Base-by-base conservation (phyloP, 2,113 vertebrate genomes). In the Datnioides undecimradiatus region DNA sequence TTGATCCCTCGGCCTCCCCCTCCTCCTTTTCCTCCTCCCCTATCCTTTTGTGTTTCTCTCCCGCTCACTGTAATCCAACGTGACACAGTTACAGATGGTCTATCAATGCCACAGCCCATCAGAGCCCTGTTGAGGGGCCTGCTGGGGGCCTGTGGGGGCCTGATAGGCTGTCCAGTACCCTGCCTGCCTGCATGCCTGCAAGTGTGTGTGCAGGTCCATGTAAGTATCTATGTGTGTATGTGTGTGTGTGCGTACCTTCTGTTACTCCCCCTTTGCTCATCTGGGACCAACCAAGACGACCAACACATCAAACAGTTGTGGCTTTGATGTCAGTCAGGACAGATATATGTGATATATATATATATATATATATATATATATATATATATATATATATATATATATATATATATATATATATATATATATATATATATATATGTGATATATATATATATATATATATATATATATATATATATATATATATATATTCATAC, bases 81-180 rank as follows among this genome's bases (percentile, higher is more conserved):
- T 95, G 94, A 95, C 95, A 95, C 94, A 96, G 94, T 96, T 94
- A 92, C 94, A 94, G 94, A 96, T 96, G 95, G 94, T 93, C 93
- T 95, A 94, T 95, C 94, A 93, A 91, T 95, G 94, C 94, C 94
- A 86, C 92, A 93, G 93, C 92, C 94, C 93, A 93, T 94, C 77
- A 93, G 90, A 92, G 94, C 92, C 86, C 91, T 93, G 92, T 93
- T 94, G 93, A 95, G 93, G 95, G 93, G 85, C 79, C 73, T 78
- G 78, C 51, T 72, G 71, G 80, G 87, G 83, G 81, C 77, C 79
- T 80, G 51, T 63, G 57, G 84, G 84, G 82, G 75, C 70, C 69
- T 72, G 74, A 78, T 95, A 95, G 95, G 95, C 92, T 95, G 94
- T 93, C 90, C 87, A 60, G 74, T 66, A 49, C 69, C 27, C 70